phyloP scores from a whole-genome alignment of 1,140 invertebrate species.

The Muscidifurax raptorellus region DNA sequence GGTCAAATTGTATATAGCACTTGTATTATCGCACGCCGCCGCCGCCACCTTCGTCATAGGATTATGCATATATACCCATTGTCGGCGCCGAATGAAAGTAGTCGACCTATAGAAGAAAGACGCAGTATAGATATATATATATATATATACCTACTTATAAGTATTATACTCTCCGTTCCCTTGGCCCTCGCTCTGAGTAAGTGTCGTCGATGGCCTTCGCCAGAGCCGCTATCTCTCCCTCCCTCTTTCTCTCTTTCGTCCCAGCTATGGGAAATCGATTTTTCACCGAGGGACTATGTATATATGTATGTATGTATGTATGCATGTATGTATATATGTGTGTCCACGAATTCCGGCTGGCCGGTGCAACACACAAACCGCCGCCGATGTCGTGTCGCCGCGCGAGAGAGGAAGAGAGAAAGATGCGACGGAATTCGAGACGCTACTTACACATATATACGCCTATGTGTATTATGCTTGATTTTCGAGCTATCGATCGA shows the following conservation, averaged over 20 bases:
- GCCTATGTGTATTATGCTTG: too few relatives aligned
- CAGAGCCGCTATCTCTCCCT: background rate
- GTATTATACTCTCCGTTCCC: background rate
- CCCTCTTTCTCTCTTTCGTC: background rate
- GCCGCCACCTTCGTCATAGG: too few relatives aligned
- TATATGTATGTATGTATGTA: background rate
- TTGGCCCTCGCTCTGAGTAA: background rate
- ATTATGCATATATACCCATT: background rate
- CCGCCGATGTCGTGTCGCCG: background rate
- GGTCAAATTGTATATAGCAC: background rate
- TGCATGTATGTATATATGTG: background rate
- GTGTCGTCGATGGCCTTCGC: background rate
- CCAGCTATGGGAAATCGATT: slow-evolving; percentile 43
- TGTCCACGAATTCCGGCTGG: slow-evolving; percentile 1
- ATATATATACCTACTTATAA: background rate
- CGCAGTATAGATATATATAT: too few relatives aligned
- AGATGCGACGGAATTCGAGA: background rate
- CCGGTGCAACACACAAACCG: background rate
- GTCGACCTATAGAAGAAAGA: background rate
- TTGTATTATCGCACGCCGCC: background rate
- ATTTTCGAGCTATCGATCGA: background rate
- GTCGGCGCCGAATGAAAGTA: background rate
- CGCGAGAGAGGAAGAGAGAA: too few relatives aligned
- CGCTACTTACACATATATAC: background rate
- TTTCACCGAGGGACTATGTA: slow-evolving; percentile 15